A percentile compares a stretch with the other conserved stretches of the same genome.
Evolutionary conservation across 1,140 invertebrate genomes (phyloP).

Genomic region (Papilio dardanus): DNA sequence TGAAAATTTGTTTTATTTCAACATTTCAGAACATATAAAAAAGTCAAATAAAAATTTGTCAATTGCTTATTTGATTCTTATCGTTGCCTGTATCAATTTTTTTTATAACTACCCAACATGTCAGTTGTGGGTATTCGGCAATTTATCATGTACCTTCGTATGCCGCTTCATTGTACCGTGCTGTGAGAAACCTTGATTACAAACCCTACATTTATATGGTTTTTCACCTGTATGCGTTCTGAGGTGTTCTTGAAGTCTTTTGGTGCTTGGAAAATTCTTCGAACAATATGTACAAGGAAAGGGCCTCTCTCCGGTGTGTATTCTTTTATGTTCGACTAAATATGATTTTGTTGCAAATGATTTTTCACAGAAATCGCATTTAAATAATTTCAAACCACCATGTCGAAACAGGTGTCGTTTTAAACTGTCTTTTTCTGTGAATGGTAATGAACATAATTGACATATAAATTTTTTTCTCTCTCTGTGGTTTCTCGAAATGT

Average conservation of each 20-base stretch:
- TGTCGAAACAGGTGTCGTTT: conserved; percentile 85
- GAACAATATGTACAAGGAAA: conserved; percentile 85
- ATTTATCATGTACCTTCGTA: conserved; percentile 78
- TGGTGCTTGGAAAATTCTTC: conserved; percentile 72
- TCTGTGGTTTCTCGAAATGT: conserved; percentile 63
- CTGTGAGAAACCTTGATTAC: conserved; percentile 83
- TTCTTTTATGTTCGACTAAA: conserved; percentile 82
- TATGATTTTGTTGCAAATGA: conserved; percentile 79
- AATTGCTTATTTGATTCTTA: neutral
- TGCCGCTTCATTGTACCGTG: conserved; percentile 82
- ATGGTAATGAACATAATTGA: conserved; percentile 69
- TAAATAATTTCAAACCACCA: conserved; percentile 83
- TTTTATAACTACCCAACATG: neutral
- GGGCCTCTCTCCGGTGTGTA: conserved; percentile 84
- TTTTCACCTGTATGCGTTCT: conserved; percentile 88
- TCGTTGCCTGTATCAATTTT: neutral
- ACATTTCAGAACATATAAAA: neutral
- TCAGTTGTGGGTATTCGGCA: conserved; percentile 14
- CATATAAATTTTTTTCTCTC: conserved; percentile 68
- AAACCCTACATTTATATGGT: conserved; percentile 85
- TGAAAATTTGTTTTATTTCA: conserved; percentile 4
- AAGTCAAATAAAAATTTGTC: too few species aligned
- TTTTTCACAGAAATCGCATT: conserved; percentile 85
- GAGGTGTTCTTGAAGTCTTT: conserved; percentile 81
- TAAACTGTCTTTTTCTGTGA: conserved; percentile 83